Evolutionary conservation across 2,113 vertebrate species (phyloP), one percentile per base, ranked within the genome.

Genomic region (Callipepla californica): DNA sequence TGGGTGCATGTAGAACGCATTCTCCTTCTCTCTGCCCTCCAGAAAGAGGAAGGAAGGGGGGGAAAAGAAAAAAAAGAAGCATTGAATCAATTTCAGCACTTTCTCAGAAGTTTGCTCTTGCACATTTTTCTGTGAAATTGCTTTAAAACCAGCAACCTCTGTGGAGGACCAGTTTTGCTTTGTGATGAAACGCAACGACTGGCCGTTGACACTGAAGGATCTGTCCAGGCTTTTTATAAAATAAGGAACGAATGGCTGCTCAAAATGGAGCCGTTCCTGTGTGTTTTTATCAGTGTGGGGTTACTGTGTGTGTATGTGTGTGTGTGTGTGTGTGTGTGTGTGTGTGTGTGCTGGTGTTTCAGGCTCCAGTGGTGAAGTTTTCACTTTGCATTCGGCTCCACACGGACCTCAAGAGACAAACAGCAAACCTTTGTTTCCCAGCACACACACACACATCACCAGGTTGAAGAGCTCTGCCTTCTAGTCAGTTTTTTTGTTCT

Each of bases 401-500:
- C 7, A 4, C 44, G 42, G 55, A 34, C 42, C 34, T 11, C 5
- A 42, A 42, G 62, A 72, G 51, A 20, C 30, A 34, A 12, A 28
- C 47, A 57, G 38, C 55, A 38, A 77, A 68, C 38, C 61, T 81
- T 40, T 38, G 40, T 58, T 79, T 65, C 50, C 21, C 21, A 1
- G 6, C 13, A 8, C 0, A 1, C 69, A 3, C 48, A 6, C 38
- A 77, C 72, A 38, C 55, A 11, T 32, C 34, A n/a, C 44, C 2
- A 3, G 23, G 1, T 11, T 51, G 22, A 10, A 45, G 72, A 89
- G 66, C 62, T 93, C 61, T 92, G 80, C 92, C 90, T 94, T 63
- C 72, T 70, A 93, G 83, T 92, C 86, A 70, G 40, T 70, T 40
- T 58, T 51, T 94, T 79, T 78, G 74, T 75, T 89, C 84, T 85